Evolutionary conservation across 2,888 invertebrate species (phyloP).

Genomic region (Uloborus plumipes): DNA sequence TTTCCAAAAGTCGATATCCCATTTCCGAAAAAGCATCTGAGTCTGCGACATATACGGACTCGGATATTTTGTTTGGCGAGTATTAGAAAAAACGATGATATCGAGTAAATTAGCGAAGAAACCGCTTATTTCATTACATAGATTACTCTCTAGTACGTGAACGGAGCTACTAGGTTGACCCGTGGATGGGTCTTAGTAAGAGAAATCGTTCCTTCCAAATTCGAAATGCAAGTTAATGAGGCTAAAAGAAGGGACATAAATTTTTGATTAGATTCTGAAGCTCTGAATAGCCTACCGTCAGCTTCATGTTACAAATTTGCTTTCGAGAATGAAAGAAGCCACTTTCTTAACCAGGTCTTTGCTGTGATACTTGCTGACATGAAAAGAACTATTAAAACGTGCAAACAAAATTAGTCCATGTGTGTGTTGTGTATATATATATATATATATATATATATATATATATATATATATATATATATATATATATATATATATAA

Average conservation of each 20-base stretch:
- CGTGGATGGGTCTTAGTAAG: neutral
- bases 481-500: too few species aligned
- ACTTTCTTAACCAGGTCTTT: too few species aligned
- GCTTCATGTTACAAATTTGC: too few species aligned
- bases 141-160: conserved; percentile 17
- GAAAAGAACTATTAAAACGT: too few species aligned
- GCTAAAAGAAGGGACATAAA: conserved; percentile 16
- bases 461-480: too few species aligned
- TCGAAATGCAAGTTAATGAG: conserved; percentile 24
- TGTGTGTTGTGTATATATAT: too few species aligned
- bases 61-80: conserved; percentile 21
- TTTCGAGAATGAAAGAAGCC: too few species aligned
- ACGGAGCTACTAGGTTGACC: conserved; percentile 7
- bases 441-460: too few species aligned
- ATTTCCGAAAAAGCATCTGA: conserved; percentile 25
- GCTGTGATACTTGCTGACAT: too few species aligned
- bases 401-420: too few species aligned
- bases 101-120: conserved; percentile 39
- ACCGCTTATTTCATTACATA: conserved; percentile 46
- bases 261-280: neutral
- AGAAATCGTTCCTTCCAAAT: conserved; percentile 30
- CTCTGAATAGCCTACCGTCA: too few species aligned
- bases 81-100: conserved; percentile 13
- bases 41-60: conserved; percentile 8
- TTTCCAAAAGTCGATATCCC: conserved; percentile 16